Evolutionary conservation across 1,140 invertebrate species (phyloP).

Genomic region (Melipona quadrifasciata): DNA sequence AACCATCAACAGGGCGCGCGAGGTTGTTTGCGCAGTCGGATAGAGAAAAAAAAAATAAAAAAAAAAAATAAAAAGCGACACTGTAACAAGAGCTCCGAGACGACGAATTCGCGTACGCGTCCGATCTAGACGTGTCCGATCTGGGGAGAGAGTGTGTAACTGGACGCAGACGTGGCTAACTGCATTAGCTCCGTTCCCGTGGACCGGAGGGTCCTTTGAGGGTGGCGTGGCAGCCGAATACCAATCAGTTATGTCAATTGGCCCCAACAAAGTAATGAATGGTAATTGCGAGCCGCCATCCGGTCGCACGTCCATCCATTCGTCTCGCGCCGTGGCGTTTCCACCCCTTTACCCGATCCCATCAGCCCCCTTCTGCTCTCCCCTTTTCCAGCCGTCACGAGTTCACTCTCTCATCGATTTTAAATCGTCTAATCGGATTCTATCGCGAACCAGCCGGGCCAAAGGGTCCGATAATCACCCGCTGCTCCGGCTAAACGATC

Average conservation of each 20-base stretch:
- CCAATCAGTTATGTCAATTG: constrained; percentile 80
- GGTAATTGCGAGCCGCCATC: constrained; percentile 73
- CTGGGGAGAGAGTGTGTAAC: constrained; percentile 32
- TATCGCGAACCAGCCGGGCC: constrained; percentile 42
- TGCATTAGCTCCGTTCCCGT: constrained; percentile 66
- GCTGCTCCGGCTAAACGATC: constrained; percentile 27
- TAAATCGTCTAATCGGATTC: constrained; percentile 72
- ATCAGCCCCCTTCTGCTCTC: neutral
- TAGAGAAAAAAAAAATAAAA: neutral
- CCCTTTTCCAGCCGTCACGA: constrained; percentile 16
- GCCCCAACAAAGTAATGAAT: constrained; percentile 78
- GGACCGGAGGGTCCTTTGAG: constrained; percentile 68
- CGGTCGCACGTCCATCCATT: constrained; percentile 47
- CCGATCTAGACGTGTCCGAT: neutral
- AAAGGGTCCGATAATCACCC: constrained; percentile 47
- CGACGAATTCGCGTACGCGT: neutral
- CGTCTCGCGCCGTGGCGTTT: constrained; percentile 21
- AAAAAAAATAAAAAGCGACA: neutral
- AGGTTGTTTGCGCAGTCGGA: no score
- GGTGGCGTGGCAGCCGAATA: constrained; percentile 71
- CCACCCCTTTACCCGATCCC: constrained; percentile 31
- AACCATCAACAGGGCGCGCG: neutral
- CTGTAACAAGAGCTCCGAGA: neutral
- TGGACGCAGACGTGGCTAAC: constrained; percentile 67
- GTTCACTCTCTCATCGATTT: constrained; percentile 64